Evolutionary conservation across 2,888 invertebrate genomes (phyloP), one percentile per base, ranked within the genome.

Genomic region (Beris chalybata): DNA sequence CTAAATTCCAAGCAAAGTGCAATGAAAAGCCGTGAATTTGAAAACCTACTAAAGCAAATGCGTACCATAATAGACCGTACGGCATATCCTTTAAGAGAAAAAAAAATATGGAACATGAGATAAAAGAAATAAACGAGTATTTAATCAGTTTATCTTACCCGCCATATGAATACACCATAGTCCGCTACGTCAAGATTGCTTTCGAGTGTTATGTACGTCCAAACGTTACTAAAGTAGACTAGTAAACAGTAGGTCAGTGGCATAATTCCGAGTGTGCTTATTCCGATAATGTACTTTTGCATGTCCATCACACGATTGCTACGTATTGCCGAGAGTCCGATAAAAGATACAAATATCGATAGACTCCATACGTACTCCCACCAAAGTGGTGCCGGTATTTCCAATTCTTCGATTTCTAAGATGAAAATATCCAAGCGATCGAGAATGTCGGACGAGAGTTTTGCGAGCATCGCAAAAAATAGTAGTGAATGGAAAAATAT

Each of bases 341-440:
- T 82, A 79, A 95, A 89, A 12, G 93, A 92, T 47, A 93, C 85
- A 43, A 93, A 79, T 66, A 95, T 82, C 73, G 95, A 95, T 29
- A 88, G 81, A 72, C 93, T 88, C 96, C 97, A 97, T 74, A 92
- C 86, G 80, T 95, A 97, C 81, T 97, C 97, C 97, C 97, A 97
- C 78, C 77, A 78, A 70, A 81, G 82, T 77, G 81, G 87, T 84
- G 90, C 88, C 72, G 97, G 97, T 81, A 97, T 89, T 82, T 92
- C 90, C 72, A 96, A 83, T 80, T 95, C 95, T 81, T 96, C 95
- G 76, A 97, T 91, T 82, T 94, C 93, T 79, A 97, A 85, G 76
- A 95, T 91, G 81, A 96, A 95, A 80, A 97, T 89, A 80, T 97
- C 96, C 74, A 97, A 85, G 78, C 90, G 89, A 82, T 97, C 95